phyloP scores from a whole-genome alignment of 37 sponge, comb jelly and placozoan species.

The Chondrilla cf. caribensis region DNA sequence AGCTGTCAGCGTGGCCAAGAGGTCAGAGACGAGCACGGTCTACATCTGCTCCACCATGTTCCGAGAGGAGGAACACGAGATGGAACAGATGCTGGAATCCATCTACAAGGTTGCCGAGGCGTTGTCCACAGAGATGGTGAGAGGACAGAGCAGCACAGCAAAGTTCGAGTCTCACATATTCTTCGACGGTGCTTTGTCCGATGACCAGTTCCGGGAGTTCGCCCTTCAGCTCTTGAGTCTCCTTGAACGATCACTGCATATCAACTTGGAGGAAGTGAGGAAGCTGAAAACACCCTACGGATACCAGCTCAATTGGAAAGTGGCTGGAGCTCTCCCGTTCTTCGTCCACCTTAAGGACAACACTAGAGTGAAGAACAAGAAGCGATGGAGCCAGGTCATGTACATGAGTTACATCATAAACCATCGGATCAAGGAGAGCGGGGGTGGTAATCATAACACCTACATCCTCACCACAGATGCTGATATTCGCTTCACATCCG shows the following conservation, averaged over 20 bases:
- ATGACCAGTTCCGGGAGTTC: constrained; percentile 47
- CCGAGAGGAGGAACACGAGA: constrained; percentile 61
- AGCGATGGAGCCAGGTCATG: constrained; percentile 93
- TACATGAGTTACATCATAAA: constrained; percentile 88
- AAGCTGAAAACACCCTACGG: constrained; percentile 79
- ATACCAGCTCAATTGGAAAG: constrained; percentile 51
- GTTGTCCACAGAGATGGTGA: background rate
- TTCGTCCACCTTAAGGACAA: constrained; percentile 77
- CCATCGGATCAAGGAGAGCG: constrained; percentile 35
- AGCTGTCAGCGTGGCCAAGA: background rate
- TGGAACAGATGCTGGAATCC: constrained; percentile 75
- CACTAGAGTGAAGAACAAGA: constrained; percentile 75
- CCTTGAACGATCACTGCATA: constrained; percentile 46
- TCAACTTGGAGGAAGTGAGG: constrained; percentile 20
- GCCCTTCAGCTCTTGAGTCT: constrained; percentile 72
- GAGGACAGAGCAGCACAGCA: background rate
- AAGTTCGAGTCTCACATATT: constrained; percentile 81
- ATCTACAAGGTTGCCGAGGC: constrained; percentile 51
- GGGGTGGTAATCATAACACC: constrained; percentile 41
- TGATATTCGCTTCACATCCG: constrained; percentile 81
- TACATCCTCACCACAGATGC: constrained; percentile 94
- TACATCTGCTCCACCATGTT: constrained; percentile 92
- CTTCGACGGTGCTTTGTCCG: constrained; percentile 72
- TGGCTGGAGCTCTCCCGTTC: constrained; percentile 46
- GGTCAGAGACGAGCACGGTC: constrained; percentile 25